Base-by-base conservation (phyloP, 2,797 vertebrate genomes). In the Platalea minor region DNA sequence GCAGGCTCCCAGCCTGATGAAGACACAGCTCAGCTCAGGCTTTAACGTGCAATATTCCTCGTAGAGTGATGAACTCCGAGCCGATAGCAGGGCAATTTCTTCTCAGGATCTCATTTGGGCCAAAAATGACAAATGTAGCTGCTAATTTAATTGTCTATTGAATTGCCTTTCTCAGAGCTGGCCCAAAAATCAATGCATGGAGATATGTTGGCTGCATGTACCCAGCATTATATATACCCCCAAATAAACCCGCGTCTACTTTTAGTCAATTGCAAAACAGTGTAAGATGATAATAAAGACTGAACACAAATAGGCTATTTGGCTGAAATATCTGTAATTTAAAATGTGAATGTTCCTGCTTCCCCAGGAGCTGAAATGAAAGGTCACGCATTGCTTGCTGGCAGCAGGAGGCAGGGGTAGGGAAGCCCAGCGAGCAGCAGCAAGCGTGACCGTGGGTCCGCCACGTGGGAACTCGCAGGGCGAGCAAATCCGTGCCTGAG, bases 61-160 rank as follows among this genome's bases (percentile, higher is more conserved):
- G 2, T 4, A 33, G 63, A 83, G 37, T 9, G 90, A 95, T 85
- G 95, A 94, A 69, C 88, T 76, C 61, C 4, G 74, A 83, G 85
- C 35, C 2, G 0, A n/a, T 31, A 73, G 50, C 21, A 1, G 35
- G 73, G 79, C 24, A 64, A 81, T 95, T 91, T 93, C 89, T 96
- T 75, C 76, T 85, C 4, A 14, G 68, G 88, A 77, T 85, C 88
- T 94, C 88, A 89, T 94, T 85, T 85, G 56, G 75, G 68, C 88
- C 82, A 59, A 83, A 82, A 94, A 85, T 76, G 85, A 95, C 48
- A 83, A 95, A 95, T 57, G 69, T 31, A 77, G 79, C 82, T 86
- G 94, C 86, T 95, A 91, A 96, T 95, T 91, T 93, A 91, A 92
- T 95, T 94, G 94, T 57, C 87, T 93, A 35, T 70, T 77, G 94